Conservation (phyloP, 2,888 invertebrate genomes). For the Drosophila koepferae region DNA sequence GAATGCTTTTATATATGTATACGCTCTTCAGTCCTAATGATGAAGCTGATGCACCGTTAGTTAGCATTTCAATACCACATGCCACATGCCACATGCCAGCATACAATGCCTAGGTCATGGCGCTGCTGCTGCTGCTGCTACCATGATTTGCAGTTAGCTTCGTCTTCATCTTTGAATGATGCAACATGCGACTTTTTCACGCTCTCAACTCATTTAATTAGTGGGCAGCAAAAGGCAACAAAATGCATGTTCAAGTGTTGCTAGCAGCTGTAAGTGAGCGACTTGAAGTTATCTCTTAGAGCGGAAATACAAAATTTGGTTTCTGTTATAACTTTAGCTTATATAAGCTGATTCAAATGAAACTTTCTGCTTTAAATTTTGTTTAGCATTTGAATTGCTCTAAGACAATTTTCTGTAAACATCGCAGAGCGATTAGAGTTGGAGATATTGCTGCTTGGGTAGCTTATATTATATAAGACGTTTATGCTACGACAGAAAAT, state of each 20-base stretch:
- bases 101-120: slow-evolving; percentile 55
- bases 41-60: slow-evolving; percentile 47
- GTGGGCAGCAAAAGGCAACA: slow-evolving; percentile 41
- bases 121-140: slow-evolving; percentile 37
- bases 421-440: not conserved
- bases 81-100: slow-evolving; percentile 34
- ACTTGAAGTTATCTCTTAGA: slow-evolving; percentile 11
- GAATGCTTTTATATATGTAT: not conserved
- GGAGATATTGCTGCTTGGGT: not conserved
- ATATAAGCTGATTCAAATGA: not conserved
- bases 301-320: not conserved
- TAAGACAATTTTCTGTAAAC: not conserved
- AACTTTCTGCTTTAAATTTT: not conserved
- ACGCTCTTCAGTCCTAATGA: slow-evolving; percentile 27
- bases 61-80: slow-evolving; percentile 45
- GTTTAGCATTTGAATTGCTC: not conserved
- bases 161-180: slow-evolving; percentile 46
- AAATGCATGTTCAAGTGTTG: not conserved
- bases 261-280: not conserved
- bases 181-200: slow-evolving; percentile 77
- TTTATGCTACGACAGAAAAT: not conserved
- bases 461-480: not conserved
- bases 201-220: slow-evolving; percentile 71
- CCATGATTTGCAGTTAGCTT: slow-evolving; percentile 48
- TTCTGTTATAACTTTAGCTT: too few species aligned